Conservation (phyloP, 2,888 invertebrate species). For the Pachliopta kotzebuea region DNA sequence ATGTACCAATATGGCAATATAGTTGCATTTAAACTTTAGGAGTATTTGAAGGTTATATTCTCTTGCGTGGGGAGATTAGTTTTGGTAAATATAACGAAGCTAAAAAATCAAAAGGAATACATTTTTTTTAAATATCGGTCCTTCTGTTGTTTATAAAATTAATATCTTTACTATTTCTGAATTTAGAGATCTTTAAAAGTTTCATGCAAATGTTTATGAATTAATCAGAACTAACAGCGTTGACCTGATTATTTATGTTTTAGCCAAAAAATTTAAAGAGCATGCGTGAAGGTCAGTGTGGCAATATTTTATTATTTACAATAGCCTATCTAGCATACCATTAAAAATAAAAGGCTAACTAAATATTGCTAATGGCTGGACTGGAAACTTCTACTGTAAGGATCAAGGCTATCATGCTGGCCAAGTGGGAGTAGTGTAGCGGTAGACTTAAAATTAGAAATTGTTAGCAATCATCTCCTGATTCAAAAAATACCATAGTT, state of each 20-base stretch:
- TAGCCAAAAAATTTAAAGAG: not conserved
- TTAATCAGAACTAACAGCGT: not conserved
- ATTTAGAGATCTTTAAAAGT: not conserved
- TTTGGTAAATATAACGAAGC: conserved; percentile 2
- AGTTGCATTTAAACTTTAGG: not conserved
- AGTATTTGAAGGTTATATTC: conserved; percentile 7
- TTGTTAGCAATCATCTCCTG: no score
- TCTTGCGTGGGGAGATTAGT: not conserved
- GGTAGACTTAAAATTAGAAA: no score
- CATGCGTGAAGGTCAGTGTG: no score
- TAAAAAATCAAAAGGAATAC: not conserved
- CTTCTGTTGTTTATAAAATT: not conserved
- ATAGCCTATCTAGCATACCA: no score
- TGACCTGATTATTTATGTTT: not conserved
- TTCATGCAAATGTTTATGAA: not conserved
- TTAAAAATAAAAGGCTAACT: no score
- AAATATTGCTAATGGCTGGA: no score
- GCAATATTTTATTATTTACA: no score
- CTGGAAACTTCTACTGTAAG: no score
- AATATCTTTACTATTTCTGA: not conserved
- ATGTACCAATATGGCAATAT: conserved; percentile 7
- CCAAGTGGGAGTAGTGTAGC: no score
- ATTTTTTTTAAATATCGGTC: not conserved
- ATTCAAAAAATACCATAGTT: no score
- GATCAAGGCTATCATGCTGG: no score